These are phyloP conservation scores for Macrotrachela quadricornifera DNA, from an alignment of 1,140 invertebrate species.

Conservation along the genomic window DNA sequence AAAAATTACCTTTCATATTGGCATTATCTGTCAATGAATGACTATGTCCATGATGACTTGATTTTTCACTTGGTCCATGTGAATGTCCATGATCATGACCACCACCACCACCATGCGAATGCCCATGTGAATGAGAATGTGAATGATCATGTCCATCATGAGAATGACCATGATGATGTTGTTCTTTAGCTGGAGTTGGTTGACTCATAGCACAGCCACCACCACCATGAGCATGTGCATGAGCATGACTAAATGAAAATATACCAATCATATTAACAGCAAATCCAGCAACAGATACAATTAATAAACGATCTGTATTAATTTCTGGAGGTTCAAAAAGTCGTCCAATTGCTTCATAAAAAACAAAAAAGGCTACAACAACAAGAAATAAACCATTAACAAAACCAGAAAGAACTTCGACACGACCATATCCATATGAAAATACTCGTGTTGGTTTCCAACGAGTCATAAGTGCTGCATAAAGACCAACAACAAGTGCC, in stretches of 20 bases:
- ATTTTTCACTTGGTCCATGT: background rate
- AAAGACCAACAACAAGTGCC: constrained; percentile 72
- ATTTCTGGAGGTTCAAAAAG: constrained; percentile 38
- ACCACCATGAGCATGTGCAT: constrained; percentile 6
- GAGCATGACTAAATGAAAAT: constrained; percentile 63
- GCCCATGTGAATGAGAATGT: constrained; percentile 9
- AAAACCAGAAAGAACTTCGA: constrained; percentile 83
- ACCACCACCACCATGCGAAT: background rate
- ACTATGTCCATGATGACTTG: constrained; percentile 14
- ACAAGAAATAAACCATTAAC: constrained; percentile 81
- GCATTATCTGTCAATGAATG: constrained; percentile 37
- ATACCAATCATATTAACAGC: constrained; percentile 84
- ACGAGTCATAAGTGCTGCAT: constrained; percentile 49
- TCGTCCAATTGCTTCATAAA: constrained; percentile 69
- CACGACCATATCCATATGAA: constrained; percentile 75
- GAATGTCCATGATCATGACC: background rate
- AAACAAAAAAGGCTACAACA: constrained; percentile 85
- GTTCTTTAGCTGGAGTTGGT: constrained; percentile 11
- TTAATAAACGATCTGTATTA: constrained; percentile 32
- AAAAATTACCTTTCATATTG: constrained; percentile 37
- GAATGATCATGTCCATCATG: constrained; percentile 2
- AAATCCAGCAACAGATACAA: constrained; percentile 68
- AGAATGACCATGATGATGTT: constrained; percentile 9
- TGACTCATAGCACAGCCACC: constrained; percentile 4
- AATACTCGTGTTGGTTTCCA: constrained; percentile 77